phyloP scores from a whole-genome alignment of 2,797 vertebrate genomes.

The Sebastes vulpes region DNA sequence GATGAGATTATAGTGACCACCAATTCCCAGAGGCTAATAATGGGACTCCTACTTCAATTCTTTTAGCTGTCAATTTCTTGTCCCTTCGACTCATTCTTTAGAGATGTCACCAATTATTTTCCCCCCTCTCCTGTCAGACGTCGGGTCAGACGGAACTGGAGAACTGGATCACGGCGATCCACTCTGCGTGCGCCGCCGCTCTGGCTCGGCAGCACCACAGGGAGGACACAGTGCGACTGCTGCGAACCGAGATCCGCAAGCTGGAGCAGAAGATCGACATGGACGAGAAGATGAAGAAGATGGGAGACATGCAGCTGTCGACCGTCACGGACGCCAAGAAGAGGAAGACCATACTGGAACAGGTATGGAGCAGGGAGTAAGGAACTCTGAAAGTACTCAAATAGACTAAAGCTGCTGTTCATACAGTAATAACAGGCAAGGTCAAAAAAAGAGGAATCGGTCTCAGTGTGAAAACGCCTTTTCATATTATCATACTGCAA shows the following conservation, averaged over 20 bases:
- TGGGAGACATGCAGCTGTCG: constrained; percentile 95
- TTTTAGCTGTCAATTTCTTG: constrained; percentile 22
- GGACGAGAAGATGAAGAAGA: constrained; percentile 97
- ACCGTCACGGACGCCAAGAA: constrained; percentile 92
- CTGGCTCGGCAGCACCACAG: constrained; percentile 93
- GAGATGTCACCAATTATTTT: neutral
- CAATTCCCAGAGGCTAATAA: constrained; percentile 7
- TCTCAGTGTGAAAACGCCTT: neutral
- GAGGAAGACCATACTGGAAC: constrained; percentile 95
- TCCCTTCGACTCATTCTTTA: neutral
- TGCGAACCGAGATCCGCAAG: constrained; percentile 91
- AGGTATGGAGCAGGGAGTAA: constrained; percentile 79
- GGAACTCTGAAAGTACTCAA: neutral
- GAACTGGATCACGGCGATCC: constrained; percentile 96
- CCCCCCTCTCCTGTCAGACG: constrained; percentile 81
- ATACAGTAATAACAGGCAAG: neutral
- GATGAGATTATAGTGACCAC: constrained; percentile 43
- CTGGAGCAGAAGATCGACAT: constrained; percentile 96
- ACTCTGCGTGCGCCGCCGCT: constrained; percentile 92
- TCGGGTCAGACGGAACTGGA: constrained; percentile 94
- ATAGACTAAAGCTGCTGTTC: neutral
- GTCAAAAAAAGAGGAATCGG: neutral
- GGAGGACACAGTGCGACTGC: constrained; percentile 91
- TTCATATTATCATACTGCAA: neutral
- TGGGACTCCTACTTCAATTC: constrained; percentile 11